Evolutionary conservation across 1,140 invertebrate genomes (phyloP).

Genomic region (Macrobrachium nipponense): DNA sequence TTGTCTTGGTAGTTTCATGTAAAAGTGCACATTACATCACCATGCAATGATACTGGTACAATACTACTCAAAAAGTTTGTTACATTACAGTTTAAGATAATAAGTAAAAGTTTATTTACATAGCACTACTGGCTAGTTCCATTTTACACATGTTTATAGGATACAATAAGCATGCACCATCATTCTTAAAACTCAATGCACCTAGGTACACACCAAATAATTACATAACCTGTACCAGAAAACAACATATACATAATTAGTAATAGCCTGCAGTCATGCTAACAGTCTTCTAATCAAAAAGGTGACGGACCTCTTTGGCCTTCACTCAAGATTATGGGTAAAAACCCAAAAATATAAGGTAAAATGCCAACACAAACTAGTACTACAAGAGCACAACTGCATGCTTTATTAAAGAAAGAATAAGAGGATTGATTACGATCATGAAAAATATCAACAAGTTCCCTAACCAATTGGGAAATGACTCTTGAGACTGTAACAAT

Average conservation of each 20-base stretch:
- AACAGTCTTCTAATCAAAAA: slow-evolving; percentile 9
- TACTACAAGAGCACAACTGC: slow-evolving; percentile 40
- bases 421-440: neutral
- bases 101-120: neutral
- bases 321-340: slow-evolving; percentile 7
- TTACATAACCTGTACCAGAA: no score
- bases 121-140: no score
- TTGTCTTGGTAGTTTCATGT: slow-evolving; percentile 1
- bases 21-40: slow-evolving; percentile 6
- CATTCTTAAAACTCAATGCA: no score
- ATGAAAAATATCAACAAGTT: neutral
- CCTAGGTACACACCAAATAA: no score
- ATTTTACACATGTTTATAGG: no score
- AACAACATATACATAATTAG: no score
- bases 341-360: slow-evolving; percentile 11
- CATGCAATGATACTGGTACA: slow-evolving; percentile 12
- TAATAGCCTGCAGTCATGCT: neutral
- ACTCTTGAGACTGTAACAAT: no score
- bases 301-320: slow-evolving; percentile 12
- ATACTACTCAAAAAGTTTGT: neutral
- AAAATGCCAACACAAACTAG: slow-evolving; percentile 24
- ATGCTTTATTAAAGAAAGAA: slow-evolving; percentile 2
- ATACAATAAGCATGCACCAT: no score
- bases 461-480: no score
- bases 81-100: neutral